phyloP scores from a whole-genome alignment of 2,888 invertebrate genomes.

The Tridacna crocea region DNA sequence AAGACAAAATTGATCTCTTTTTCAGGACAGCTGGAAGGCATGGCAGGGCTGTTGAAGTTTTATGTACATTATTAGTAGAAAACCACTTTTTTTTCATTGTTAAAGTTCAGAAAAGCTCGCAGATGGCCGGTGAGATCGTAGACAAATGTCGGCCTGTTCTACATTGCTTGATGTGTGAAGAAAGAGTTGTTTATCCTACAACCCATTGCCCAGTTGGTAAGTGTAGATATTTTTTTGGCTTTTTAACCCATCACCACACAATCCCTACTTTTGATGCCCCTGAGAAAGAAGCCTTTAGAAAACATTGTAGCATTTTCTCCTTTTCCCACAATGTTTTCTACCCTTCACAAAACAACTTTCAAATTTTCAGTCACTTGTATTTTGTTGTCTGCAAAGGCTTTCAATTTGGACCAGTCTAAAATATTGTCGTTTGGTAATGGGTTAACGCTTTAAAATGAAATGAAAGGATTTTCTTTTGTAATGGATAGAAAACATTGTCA shows the following conservation, averaged over 20 bases:
- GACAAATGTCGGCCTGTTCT: slow-evolving; percentile 68
- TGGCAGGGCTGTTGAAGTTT: slow-evolving; percentile 79
- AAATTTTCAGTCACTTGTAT: too few relatives aligned
- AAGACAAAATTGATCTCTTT: neutral
- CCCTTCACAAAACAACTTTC: too few relatives aligned
- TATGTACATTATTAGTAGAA: slow-evolving; percentile 72
- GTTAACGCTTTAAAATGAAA: too few relatives aligned
- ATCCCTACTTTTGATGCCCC: too few relatives aligned
- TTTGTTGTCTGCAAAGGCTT: too few relatives aligned
- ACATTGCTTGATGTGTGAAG: slow-evolving; percentile 81
- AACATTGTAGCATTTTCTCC: neutral
- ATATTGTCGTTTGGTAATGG: too few relatives aligned
- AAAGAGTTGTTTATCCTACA: slow-evolving; percentile 73
- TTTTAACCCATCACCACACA: too few relatives aligned
- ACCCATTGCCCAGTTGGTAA: slow-evolving; percentile 72
- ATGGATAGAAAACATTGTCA: neutral
- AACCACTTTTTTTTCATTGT: slow-evolving; percentile 78
- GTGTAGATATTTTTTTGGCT: slow-evolving; percentile 4
- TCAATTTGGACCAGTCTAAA: too few relatives aligned
- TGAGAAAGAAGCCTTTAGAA: too few relatives aligned
- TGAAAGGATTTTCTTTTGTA: too few relatives aligned
- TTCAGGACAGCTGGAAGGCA: slow-evolving; percentile 77
- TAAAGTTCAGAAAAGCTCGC: slow-evolving; percentile 71
- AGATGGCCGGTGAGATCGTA: slow-evolving; percentile 67
- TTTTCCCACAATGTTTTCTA: neutral